These are phyloP conservation scores for Chloroclystis v-ata DNA, from an alignment of 2,888 invertebrate genomes.

Conservation along the genomic window DNA sequence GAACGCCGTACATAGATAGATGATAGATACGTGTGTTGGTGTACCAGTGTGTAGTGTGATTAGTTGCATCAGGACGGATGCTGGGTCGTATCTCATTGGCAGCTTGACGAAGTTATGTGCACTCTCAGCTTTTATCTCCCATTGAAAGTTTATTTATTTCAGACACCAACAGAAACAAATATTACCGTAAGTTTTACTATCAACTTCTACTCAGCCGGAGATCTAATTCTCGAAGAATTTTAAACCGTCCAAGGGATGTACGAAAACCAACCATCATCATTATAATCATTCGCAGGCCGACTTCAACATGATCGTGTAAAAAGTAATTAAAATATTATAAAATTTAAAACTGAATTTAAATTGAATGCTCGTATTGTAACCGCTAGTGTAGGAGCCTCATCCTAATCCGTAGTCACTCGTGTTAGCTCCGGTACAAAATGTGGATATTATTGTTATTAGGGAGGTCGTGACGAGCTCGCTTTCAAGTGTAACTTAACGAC, in stretches of 20 bases:
- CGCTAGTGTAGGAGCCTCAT: conserved; percentile 47
- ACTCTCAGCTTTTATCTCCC: conserved; percentile 5
- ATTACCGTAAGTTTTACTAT: not conserved
- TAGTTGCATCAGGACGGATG: conserved; percentile 26
- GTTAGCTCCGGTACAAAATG: conserved; percentile 70
- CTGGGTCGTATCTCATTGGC: conserved; percentile 24
- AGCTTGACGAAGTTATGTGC: conserved; percentile 26
- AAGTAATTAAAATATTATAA: no score
- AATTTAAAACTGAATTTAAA: no score
- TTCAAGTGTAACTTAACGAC: conserved; percentile 15
- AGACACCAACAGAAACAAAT: not conserved
- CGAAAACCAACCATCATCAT: no score
- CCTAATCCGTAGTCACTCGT: conserved; percentile 56
- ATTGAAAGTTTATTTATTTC: conserved; percentile 1
- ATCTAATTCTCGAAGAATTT: no score
- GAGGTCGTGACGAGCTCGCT: conserved; percentile 57
- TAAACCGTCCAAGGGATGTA: no score
- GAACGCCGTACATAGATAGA: no score
- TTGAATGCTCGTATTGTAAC: no score
- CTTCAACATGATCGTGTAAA: no score
- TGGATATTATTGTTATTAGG: conserved; percentile 74
- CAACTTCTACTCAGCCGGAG: no score
- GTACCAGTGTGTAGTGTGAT: conserved; percentile 18
- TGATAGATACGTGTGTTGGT: no score
- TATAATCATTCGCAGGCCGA: no score